A percentile compares a stretch with the other conserved stretches of the same genome.
Evolutionary conservation across 2,888 invertebrate genomes (phyloP).

Genomic region (Pyrgus malvae): DNA sequence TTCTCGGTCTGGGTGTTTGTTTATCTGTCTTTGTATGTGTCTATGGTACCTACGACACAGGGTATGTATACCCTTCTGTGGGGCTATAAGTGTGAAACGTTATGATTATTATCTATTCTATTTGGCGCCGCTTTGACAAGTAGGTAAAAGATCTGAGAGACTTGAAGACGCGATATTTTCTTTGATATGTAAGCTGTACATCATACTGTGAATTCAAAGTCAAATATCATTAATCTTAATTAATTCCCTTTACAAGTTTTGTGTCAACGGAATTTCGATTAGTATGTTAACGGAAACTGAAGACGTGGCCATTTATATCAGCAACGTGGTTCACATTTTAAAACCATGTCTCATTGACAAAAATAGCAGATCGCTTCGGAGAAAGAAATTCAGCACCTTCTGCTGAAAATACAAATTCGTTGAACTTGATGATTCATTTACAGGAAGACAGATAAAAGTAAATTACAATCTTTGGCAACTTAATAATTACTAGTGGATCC

Average conservation of each 20-base stretch:
- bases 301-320: slow-evolving; percentile 12
- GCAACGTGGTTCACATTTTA: slow-evolving; percentile 1
- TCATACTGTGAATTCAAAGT: not conserved
- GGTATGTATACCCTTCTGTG: too few species aligned
- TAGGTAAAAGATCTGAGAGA: too few species aligned
- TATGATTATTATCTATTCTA: too few species aligned
- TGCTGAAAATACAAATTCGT: not conserved
- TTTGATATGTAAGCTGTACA: not conserved
- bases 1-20: too few species aligned
- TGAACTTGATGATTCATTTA: too few species aligned
- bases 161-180: too few species aligned
- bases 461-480: not conserved
- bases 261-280: slow-evolving; percentile 4
- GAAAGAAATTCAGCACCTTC: not conserved
- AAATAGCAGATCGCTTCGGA: slow-evolving; percentile 5
- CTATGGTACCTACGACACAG: too few species aligned
- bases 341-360: slow-evolving; percentile 5
- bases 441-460: too few species aligned
- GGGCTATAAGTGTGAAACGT: too few species aligned
- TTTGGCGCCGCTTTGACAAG: too few species aligned
- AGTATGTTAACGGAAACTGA: slow-evolving; percentile 14
- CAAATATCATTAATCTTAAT: slow-evolving; percentile 2
- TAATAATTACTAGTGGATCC: not conserved
- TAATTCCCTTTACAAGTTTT: slow-evolving; percentile 1
- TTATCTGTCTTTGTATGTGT: too few species aligned